Evolutionary conservation across 2,888 invertebrate species (phyloP).

Genomic region (Lapara coniferarum): DNA sequence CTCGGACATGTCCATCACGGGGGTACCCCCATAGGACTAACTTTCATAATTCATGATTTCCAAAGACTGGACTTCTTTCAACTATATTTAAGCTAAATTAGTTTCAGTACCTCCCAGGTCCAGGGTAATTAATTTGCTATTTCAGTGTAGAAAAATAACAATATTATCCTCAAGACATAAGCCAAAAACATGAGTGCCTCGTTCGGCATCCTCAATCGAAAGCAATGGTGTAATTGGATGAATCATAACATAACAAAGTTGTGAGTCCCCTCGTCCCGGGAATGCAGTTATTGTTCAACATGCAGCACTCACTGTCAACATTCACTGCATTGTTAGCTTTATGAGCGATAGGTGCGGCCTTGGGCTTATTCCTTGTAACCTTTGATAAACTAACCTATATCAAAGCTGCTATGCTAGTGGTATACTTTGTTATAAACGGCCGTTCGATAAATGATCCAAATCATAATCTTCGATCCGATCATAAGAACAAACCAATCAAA

Average conservation of each 20-base stretch:
- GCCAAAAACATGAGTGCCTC: constrained; percentile 2
- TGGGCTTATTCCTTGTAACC: neutral
- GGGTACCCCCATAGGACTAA: too few species aligned
- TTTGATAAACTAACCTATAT: constrained; percentile 14
- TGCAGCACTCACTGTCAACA: constrained; percentile 3
- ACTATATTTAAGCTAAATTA: too few species aligned
- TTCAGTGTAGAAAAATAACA: too few species aligned
- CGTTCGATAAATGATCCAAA: too few species aligned
- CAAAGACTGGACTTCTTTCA: too few species aligned
- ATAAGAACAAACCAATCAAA: too few species aligned
- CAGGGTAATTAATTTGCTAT: too few species aligned
- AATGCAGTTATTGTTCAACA: constrained; percentile 13
- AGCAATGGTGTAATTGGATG: constrained; percentile 40
- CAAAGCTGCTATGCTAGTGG: neutral
- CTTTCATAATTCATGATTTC: too few species aligned
- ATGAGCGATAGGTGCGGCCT: neutral
- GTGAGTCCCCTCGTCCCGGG: constrained; percentile 6
- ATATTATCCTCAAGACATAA: neutral
- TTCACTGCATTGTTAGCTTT: constrained; percentile 1
- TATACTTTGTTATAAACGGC: neutral
- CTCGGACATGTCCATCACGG: too few species aligned
- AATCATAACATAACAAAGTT: constrained; percentile 49
- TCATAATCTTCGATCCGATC: too few species aligned
- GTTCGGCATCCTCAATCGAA: constrained; percentile 31
- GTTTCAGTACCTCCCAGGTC: too few species aligned